Evolutionary conservation across 2,113 vertebrate genomes (phyloP).

Genomic region (Pelmatolapia mariae): DNA sequence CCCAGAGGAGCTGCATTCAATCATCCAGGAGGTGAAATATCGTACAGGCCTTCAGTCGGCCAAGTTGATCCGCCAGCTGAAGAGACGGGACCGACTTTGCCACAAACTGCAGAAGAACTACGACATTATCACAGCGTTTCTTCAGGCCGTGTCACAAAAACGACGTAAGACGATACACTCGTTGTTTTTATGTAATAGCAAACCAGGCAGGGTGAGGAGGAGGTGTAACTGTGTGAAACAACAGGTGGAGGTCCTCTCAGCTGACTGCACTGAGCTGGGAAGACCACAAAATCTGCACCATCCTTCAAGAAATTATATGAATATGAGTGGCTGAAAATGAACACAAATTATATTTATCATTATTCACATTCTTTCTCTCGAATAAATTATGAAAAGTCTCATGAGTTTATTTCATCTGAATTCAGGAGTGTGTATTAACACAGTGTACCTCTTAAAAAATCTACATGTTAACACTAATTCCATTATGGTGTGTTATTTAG

Average conservation of each 20-base stretch:
- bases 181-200: background rate
- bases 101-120: conserved; percentile 89
- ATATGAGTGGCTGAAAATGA: background rate
- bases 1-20: conserved; percentile 73
- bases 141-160: conserved; percentile 94
- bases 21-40: conserved; percentile 84
- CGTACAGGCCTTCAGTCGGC: conserved; percentile 84
- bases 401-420: background rate
- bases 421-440: background rate
- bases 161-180: conserved; percentile 77
- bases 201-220: background rate
- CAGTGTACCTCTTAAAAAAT: background rate
- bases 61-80: conserved; percentile 89
- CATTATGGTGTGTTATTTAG: background rate
- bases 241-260: background rate
- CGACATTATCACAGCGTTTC: conserved; percentile 89
- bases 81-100: conserved; percentile 82
- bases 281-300: background rate
- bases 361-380: background rate
- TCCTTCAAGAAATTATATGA: background rate
- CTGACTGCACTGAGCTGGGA: background rate
- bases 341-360: background rate
- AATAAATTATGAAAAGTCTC: background rate
- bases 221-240: background rate
- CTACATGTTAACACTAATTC: background rate